Base-by-base conservation (phyloP, 2,888 invertebrate genomes). In the Meteorus cinctellus region DNA sequence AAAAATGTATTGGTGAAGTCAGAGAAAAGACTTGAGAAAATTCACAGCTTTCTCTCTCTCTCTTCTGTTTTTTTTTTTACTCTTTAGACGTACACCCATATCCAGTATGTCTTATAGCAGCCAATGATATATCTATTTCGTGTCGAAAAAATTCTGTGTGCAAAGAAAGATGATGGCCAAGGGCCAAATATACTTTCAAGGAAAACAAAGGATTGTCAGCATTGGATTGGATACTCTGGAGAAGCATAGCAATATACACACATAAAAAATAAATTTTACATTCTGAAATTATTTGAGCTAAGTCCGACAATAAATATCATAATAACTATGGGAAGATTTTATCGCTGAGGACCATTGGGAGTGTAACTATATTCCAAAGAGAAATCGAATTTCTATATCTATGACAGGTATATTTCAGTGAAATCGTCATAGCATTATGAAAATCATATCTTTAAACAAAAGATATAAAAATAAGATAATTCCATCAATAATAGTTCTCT, bases 31-130 rank as follows among this genome's bases (percentile, higher is more conserved):
- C 62, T 29, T 12, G 6, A 62, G 62, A 29, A 14, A 29, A 62
- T 62, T 31, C 62, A 10, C 16, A 55, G 55, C 55, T 55, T 31
- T 62, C 62, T 62, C 62, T 29, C 60, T 60, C 59, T 60, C 19
- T 55, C 6, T 29, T 24, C 24, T 24, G 24, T 24, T 24, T 4
- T n/a, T 31, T 65, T 41, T 41, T 19, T 19, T n/a, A 55, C 41
- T 41, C 12, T 12, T 0, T 12, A 2, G 16, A 48, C 16, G 19
- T 55, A 55, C 55, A 55, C 19, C 55, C 65, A 65, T 16, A 63
- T 63, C 63, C 29, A n/a, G 31, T 63, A 29, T n/a, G n/a, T 31
- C 63, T 34, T 55, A 55, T 19, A 48, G 48, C n/a, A 16, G 19
- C 63, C 16, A 62, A 29, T 62, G 62, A 62, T 62, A 31, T 12